Percentiles rank a stretch among this genome's conserved stretches.
These are phyloP conservation scores for Pionites leucogaster DNA, from an alignment of 2,113 vertebrate genomes.

Conservation along the genomic window DNA sequence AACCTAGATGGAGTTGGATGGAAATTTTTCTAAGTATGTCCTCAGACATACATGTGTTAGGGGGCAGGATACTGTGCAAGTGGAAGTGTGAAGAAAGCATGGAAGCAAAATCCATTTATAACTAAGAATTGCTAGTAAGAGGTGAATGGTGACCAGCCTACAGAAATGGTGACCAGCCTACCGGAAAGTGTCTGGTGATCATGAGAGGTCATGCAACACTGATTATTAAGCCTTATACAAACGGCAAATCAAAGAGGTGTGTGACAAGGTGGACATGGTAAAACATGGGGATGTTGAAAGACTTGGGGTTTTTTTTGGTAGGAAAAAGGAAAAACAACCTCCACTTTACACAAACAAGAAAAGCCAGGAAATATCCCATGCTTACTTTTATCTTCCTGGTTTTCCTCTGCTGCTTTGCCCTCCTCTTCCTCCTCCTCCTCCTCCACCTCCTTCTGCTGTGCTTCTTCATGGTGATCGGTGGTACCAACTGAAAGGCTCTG, in stretches of 20 bases:
- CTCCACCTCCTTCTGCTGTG: slow-evolving; percentile 78
- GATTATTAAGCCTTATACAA: background rate
- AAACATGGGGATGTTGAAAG: background rate
- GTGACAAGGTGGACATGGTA: background rate
- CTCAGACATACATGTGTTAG: background rate
- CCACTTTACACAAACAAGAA: background rate
- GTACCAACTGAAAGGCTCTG: slow-evolving; percentile 81
- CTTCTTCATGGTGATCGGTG: slow-evolving; percentile 81
- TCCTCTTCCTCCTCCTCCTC: slow-evolving; percentile 76
- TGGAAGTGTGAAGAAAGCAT: background rate
- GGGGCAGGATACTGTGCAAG: background rate
- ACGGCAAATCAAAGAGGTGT: background rate
- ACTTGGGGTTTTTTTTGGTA: background rate
- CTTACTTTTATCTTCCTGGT: slow-evolving; percentile 82
- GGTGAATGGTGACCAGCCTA: background rate
- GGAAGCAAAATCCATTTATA: slow-evolving; percentile 30
- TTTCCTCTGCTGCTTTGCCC: slow-evolving; percentile 76
- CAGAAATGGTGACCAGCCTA: background rate
- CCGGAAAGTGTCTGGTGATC: background rate
- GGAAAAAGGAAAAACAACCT: background rate
- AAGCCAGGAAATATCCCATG: slow-evolving; percentile 61
- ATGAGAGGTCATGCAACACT: slow-evolving; percentile 4
- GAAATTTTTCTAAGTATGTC: background rate
- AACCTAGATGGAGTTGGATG: background rate
- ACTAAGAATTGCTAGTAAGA: background rate